phyloP scores from a whole-genome alignment of 2,888 invertebrate species.

The Scrobipalpa costella region DNA sequence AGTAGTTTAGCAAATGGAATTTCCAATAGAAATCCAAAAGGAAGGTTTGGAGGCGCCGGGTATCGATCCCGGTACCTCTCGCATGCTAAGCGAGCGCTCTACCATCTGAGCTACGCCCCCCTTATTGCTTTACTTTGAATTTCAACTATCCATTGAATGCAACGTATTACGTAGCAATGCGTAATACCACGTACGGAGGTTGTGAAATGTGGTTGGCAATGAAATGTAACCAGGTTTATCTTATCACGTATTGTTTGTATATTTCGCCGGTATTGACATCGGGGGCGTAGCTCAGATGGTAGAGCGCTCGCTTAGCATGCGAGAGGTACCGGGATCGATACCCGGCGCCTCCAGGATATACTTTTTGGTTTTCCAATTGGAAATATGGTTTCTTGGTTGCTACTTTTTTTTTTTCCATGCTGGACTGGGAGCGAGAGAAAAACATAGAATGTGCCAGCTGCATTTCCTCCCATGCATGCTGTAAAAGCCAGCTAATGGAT shows the following conservation, averaged over 20 bases:
- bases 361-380: conserved; percentile 13
- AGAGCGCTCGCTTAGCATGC: conserved; percentile 82
- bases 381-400: conserved; percentile 22
- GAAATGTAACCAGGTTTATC: conserved; percentile 5
- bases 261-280: neutral
- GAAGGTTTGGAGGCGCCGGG: conserved; percentile 54
- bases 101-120: conserved; percentile 76
- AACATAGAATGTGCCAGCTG: too few species aligned
- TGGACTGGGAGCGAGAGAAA: too few species aligned
- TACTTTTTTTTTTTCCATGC: conserved; percentile 14
- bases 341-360: conserved; percentile 72
- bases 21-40: conserved; percentile 12
- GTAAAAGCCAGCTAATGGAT: too few species aligned
- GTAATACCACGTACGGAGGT: conserved; percentile 9
- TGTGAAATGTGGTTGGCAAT: conserved; percentile 14
- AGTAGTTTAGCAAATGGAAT: conserved; percentile 5
- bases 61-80: conserved; percentile 82
- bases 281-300: conserved; percentile 81
- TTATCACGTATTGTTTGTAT: neutral
- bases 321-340: conserved; percentile 81
- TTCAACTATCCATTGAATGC: conserved; percentile 11
- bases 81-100: conserved; percentile 78
- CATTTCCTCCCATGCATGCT: too few species aligned
- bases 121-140: conserved; percentile 31
- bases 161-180: neutral